A percentile compares a stretch with the other conserved stretches of the same genome.
Evolutionary conservation across 2,888 invertebrate genomes (phyloP).

Genomic region (Mylabris sibirica): DNA sequence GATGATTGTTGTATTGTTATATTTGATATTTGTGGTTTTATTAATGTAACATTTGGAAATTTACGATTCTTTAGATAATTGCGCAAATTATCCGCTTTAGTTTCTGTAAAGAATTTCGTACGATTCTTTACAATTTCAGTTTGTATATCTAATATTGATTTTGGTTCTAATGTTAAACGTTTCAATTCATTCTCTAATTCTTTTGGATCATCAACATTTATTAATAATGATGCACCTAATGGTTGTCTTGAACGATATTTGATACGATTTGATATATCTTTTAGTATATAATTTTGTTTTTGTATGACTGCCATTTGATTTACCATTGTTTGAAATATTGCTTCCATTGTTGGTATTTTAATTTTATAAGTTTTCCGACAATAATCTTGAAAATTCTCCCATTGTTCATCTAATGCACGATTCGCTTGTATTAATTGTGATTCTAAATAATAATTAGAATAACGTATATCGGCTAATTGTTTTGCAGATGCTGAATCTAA

Average conservation of each 20-base stretch:
- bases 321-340: conserved; percentile 80
- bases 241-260: conserved; percentile 60
- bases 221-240: conserved; percentile 58
- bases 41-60: conserved; percentile 64
- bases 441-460: conserved; percentile 75
- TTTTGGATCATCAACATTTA: conserved; percentile 58
- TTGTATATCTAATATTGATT: conserved; percentile 59
- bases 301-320: conserved; percentile 74
- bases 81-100: conserved; percentile 65
- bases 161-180: conserved; percentile 65
- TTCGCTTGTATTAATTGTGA: conserved; percentile 78
- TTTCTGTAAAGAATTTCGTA: conserved; percentile 58
- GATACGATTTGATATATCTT: conserved; percentile 54
- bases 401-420: conserved; percentile 77
- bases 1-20: conserved; percentile 47
- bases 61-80: conserved; percentile 65
- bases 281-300: conserved; percentile 62
- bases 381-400: conserved; percentile 72
- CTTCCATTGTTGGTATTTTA: conserved; percentile 76
- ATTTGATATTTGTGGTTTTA: conserved; percentile 60
- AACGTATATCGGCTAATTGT: conserved; percentile 74
- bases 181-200: conserved; percentile 59
- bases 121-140: conserved; percentile 53
- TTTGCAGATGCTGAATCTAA: conserved; percentile 74
- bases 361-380: conserved; percentile 61